Percentiles rank a stretch among this genome's conserved stretches.
Evolutionary conservation across 2,113 vertebrate genomes (phyloP).

Genomic region (Entelurus aequoreus): DNA sequence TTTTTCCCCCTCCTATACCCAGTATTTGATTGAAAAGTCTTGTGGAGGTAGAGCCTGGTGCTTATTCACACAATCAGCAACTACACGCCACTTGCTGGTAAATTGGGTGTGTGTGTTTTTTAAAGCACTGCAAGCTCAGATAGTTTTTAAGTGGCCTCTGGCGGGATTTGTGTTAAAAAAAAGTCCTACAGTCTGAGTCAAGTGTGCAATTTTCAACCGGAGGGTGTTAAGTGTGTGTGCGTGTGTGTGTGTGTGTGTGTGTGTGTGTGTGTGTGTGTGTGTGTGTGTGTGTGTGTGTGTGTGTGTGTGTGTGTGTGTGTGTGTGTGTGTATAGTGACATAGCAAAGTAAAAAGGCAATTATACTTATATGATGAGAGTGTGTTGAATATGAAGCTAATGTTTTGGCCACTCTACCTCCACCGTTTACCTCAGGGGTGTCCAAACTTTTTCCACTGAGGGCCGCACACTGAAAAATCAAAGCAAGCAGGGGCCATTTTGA

Average conservation of each 20-base stretch:
- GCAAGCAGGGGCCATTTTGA: too few relatives aligned
- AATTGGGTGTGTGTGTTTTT: conserved; percentile 29
- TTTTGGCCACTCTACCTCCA: not conserved
- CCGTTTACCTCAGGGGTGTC: not conserved
- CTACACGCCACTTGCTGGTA: conserved; percentile 13
- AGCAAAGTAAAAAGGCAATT: not conserved
- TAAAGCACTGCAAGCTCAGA: conserved; percentile 13
- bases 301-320: not conserved
- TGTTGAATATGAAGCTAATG: conserved; percentile 1
- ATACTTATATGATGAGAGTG: not conserved
- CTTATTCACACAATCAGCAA: conserved; percentile 26
- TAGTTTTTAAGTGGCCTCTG: not conserved
- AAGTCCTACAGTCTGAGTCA: not conserved
- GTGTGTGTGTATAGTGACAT: not conserved
- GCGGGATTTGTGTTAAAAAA: conserved; percentile 4
- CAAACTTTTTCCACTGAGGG: too few relatives aligned
- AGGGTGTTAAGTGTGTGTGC: not conserved
- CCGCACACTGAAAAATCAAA: too few relatives aligned
- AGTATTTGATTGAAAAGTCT: conserved; percentile 2
- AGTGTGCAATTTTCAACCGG: conserved; percentile 6
- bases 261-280: not conserved
- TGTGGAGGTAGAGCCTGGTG: conserved; percentile 9
- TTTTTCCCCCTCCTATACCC: conserved; percentile 2
- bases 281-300: not conserved
- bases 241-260: not conserved